Evolutionary conservation across 2,797 vertebrate species (phyloP).

Genomic region (Glyptemys insculpta): DNA sequence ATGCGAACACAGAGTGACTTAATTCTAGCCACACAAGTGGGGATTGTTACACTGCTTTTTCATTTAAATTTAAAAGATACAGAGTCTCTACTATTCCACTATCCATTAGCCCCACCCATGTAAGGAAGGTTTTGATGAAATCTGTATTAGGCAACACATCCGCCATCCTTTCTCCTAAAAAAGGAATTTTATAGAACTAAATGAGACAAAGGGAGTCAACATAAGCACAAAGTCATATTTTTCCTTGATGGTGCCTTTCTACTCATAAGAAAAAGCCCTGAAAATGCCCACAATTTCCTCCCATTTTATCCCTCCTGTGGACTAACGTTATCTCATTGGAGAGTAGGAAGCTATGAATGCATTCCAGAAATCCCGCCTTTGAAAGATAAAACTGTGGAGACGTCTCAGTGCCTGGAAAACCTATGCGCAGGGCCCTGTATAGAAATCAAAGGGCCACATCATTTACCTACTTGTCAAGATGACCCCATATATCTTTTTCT

Average conservation of each 20-base stretch:
- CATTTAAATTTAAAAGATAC: too few species aligned
- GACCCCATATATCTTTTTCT: neutral
- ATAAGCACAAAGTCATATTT: neutral
- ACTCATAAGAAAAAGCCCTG: neutral
- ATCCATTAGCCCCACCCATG: neutral
- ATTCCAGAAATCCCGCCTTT: neutral
- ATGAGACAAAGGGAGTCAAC: neutral
- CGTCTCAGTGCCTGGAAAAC: neutral
- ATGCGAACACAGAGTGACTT: neutral
- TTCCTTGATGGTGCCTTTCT: neutral
- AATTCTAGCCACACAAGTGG: neutral
- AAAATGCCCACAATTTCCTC: too few species aligned
- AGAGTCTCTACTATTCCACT: neutral
- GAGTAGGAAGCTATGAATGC: too few species aligned
- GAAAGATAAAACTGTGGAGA: neutral
- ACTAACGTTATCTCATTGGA: too few species aligned
- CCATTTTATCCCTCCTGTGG: too few species aligned
- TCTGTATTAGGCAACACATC: neutral
- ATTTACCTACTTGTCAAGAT: neutral
- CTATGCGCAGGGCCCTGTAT: neutral
- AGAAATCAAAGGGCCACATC: neutral
- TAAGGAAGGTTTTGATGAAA: neutral
- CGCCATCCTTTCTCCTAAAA: neutral
- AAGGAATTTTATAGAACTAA: neutral
- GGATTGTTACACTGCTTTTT: neutral